Evolutionary conservation across 2,797 vertebrate species (phyloP).

Genomic region (Enteromius mattozi): DNA sequence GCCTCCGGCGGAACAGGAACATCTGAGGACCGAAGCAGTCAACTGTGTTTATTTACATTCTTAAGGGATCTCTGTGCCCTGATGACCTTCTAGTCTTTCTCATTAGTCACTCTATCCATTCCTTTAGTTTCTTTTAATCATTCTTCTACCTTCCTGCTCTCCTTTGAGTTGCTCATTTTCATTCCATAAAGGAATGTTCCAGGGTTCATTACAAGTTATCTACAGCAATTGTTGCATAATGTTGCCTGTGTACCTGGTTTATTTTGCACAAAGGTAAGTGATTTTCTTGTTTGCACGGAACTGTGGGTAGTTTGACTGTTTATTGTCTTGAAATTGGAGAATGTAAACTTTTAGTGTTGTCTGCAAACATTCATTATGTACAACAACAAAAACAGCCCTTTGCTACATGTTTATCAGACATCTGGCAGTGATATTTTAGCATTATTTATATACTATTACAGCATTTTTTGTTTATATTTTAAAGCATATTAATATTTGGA

Average conservation of each 20-base stretch:
- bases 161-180: not conserved
- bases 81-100: constrained; percentile 43
- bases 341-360: not conserved
- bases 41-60: constrained; percentile 33
- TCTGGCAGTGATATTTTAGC: not conserved
- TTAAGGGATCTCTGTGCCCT: constrained; percentile 10
- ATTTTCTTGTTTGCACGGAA: not conserved
- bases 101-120: constrained; percentile 23
- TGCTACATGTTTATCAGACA: not conserved
- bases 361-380: not conserved
- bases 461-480: not conserved
- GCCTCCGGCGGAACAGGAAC: not conserved
- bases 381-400: not conserved
- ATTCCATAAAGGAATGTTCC: not conserved
- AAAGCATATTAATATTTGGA: not conserved
- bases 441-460: not conserved
- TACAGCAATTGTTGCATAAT: not conserved
- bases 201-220: not conserved
- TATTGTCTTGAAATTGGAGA: not conserved
- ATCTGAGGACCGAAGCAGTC: constrained; percentile 9
- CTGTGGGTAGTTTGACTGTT: not conserved
- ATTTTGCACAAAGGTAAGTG: not conserved
- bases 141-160: constrained; percentile 6
- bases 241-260: not conserved
- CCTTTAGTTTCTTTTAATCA: constrained; percentile 20